These are phyloP conservation scores for Pseudomyrmex pallidus DNA, from an alignment of 1,140 invertebrate genomes.

Conservation along the genomic window DNA sequence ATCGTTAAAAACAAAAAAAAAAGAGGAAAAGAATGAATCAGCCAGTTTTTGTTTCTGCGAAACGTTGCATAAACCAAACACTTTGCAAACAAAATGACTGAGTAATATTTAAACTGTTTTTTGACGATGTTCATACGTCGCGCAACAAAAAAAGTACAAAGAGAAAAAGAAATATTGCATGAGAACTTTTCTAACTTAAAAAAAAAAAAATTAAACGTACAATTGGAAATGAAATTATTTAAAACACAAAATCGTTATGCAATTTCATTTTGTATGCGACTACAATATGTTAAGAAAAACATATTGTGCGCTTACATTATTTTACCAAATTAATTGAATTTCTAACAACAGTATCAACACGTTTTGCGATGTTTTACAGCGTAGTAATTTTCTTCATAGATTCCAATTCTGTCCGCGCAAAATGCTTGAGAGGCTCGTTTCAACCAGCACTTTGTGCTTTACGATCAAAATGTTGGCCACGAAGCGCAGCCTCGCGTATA, in stretches of 20 bases:
- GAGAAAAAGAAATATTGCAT: no score
- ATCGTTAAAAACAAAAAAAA: constrained; percentile 1
- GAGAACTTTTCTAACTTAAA: no score
- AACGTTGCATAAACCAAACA: not conserved
- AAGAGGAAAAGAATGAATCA: not conserved
- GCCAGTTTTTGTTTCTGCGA: not conserved
- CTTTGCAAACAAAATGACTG: not conserved
- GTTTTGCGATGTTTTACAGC: not conserved
- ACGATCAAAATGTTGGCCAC: constrained; percentile 23
- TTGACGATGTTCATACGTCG: no score
- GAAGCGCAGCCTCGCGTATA: not conserved
- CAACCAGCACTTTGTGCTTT: constrained; percentile 28
- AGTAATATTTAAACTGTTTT: not conserved
- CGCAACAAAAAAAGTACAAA: no score
- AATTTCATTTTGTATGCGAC: no score
- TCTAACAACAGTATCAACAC: no score
- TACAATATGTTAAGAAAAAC: no score
- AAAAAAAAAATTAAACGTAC: no score
- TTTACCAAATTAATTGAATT: no score
- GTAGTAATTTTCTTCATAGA: not conserved
- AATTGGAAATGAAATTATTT: no score
- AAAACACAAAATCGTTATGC: no score
- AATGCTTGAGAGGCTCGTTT: not conserved
- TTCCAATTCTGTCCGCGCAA: not conserved
- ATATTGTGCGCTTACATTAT: no score